Evolutionary conservation across 1,140 invertebrate species (phyloP).

Genomic region (Drosophila ogumai): DNA sequence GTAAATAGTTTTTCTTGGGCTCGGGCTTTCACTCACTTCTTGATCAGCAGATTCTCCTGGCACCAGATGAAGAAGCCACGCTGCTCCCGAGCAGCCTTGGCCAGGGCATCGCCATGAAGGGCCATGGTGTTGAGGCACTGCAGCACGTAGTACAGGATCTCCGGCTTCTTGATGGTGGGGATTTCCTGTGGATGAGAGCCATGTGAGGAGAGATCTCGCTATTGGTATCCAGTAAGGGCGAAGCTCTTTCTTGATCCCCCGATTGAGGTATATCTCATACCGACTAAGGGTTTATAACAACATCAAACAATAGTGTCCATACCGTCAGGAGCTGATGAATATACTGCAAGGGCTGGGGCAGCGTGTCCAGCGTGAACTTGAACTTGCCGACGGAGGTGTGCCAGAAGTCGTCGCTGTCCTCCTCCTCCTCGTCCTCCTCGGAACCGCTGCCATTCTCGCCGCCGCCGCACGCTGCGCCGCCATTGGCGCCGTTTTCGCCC

Average conservation of each 20-base stretch:
- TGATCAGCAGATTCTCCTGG: slow-evolving; percentile 97
- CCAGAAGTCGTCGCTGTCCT: slow-evolving; percentile 94
- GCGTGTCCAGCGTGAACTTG: slow-evolving; percentile 94
- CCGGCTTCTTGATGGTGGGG: slow-evolving; percentile 93
- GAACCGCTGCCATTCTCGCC: slow-evolving; percentile 87
- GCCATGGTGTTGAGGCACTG: slow-evolving; percentile 96
- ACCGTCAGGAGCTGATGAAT: slow-evolving; percentile 96
- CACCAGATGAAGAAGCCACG: slow-evolving; percentile 98
- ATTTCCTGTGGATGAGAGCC: slow-evolving; percentile 87
- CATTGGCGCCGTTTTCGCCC: slow-evolving; percentile 86
- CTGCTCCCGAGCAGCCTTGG: slow-evolving; percentile 94
- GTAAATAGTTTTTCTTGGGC: neutral
- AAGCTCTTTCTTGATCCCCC: neutral
- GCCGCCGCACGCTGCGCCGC: slow-evolving; percentile 60
- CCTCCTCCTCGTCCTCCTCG: slow-evolving; percentile 88
- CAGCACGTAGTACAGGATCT: slow-evolving; percentile 97
- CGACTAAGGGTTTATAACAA: neutral
- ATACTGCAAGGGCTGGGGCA: slow-evolving; percentile 96
- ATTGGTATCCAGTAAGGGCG: neutral
- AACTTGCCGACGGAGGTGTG: slow-evolving; percentile 96
- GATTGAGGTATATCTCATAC: neutral
- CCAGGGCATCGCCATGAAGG: slow-evolving; percentile 96
- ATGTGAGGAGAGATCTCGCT: neutral
- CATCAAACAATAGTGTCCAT: slow-evolving; percentile 29
- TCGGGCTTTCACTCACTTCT: slow-evolving; percentile 89